Evolutionary conservation across 2,797 vertebrate species (phyloP).

Genomic region (Anas bahamensis): DNA sequence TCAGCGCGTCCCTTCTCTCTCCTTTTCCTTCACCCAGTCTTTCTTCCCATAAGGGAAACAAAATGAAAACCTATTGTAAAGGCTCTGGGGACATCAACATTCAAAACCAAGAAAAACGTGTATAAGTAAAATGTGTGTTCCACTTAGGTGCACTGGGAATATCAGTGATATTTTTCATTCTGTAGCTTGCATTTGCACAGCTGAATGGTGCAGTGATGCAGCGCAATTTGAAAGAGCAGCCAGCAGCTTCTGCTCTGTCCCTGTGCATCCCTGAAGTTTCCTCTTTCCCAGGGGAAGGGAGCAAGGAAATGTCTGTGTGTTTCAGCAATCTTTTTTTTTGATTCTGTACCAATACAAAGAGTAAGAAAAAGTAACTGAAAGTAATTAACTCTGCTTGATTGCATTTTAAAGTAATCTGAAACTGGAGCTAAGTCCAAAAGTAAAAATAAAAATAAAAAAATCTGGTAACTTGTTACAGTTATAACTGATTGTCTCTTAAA

Average conservation of each 20-base stretch:
- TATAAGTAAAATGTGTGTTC: slow-evolving; percentile 13
- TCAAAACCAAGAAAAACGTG: background rate
- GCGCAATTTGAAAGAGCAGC: background rate
- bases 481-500: background rate
- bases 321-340: background rate
- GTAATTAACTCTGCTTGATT: slow-evolving; percentile 20
- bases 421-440: background rate
- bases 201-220: background rate
- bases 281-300: background rate
- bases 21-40: background rate
- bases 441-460: background rate
- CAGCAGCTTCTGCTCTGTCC: background rate
- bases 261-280: background rate
- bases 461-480: background rate
- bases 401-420: background rate
- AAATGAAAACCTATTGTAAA: slow-evolving; percentile 7
- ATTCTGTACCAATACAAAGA: background rate
- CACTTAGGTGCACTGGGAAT: background rate
- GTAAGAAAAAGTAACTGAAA: slow-evolving; percentile 21
- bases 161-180: slow-evolving; percentile 29
- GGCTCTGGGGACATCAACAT: background rate
- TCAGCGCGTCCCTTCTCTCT: background rate
- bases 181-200: slow-evolving; percentile 1
- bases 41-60: background rate
- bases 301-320: background rate